phyloP scores from a whole-genome alignment of 2,113 vertebrate genomes.

The Lynx canadensis region DNA sequence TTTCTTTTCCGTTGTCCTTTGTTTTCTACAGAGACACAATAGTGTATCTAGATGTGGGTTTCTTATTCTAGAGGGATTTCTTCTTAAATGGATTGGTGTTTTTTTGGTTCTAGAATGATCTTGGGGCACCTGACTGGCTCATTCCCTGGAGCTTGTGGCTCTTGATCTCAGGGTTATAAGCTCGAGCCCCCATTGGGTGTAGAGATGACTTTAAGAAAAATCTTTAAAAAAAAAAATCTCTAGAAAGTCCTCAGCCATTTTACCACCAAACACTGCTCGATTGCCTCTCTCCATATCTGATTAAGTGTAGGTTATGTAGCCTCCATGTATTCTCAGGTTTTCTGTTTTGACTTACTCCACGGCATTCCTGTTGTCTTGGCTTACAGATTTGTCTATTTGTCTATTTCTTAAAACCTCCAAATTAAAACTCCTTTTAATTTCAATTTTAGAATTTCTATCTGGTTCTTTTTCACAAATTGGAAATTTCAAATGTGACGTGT shows the following conservation, averaged over 20 bases:
- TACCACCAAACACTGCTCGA: not conserved
- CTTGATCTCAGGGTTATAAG: not conserved
- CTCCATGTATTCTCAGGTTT: not conserved
- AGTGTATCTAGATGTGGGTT: not conserved
- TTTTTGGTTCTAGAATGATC: not conserved
- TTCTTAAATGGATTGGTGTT: not conserved
- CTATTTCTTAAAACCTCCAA: not conserved
- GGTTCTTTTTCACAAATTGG: not conserved
- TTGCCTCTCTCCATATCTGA: not conserved
- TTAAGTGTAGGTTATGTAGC: not conserved
- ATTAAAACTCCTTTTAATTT: not conserved
- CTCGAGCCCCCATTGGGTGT: not conserved
- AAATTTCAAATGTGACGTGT: not conserved
- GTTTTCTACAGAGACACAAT: not conserved
- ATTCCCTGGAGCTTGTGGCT: not conserved
- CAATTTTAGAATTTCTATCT: not conserved
- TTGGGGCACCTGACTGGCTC: not conserved
- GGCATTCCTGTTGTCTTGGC: not conserved
- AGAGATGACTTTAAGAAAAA: not conserved
- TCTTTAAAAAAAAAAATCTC: not conserved
- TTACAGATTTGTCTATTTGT: not conserved
- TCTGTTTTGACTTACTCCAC: not conserved
- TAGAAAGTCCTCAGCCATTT: not conserved
- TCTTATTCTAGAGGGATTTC: not conserved
- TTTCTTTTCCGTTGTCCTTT: not conserved